Evolutionary conservation across 2,113 vertebrate genomes (phyloP), one percentile per base, ranked within the genome.

Genomic region (Pagrus major): DNA sequence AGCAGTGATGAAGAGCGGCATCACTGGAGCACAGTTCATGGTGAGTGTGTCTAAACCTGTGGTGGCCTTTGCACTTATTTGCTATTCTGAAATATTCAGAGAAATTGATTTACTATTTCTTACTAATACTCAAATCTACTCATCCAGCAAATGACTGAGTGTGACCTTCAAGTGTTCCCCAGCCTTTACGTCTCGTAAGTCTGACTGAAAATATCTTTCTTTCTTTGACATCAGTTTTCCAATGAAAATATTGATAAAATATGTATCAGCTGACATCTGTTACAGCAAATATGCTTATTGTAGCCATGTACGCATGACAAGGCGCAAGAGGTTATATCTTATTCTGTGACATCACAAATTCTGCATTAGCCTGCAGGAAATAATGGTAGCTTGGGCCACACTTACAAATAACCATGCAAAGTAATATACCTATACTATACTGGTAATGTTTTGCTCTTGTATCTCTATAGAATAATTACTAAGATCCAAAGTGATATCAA

Each of bases 161-260:
- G 1, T 54, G 82, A 91, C 3, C 71, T 88, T n/a, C 69, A 80
- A 11, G 69, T 54, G 71, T 93, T 93, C 39, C 88, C 90, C n/a
- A 55, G 59, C 35, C 52, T 67, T 33, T 76, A 70, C 9, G 4
- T 84, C 21, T 76, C 83, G 91, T 93, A 35, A 88, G 89, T 90
- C 59, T 52, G 18, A 56, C 37, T 46, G 0, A 59, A 72, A 54
- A 20, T 4, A 3, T 18, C 23, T 37, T 29, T 39, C 12, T 63
- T 33, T 71, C 0, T 58, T 29, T 67, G 14, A 66, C 54, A 52
- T 9, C 11, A 21, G 3, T 58, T 68, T 59, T 21, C 21, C 2
- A 12, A 54, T 37, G n/a, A 37, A 27, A 78, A 33, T 35, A 56
- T 2, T 52, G 52, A 14, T 39, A 23, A 44, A n/a, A 9, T 35